phyloP scores from a whole-genome alignment of 2,113 vertebrate genomes.

The Arenaria interpres region DNA sequence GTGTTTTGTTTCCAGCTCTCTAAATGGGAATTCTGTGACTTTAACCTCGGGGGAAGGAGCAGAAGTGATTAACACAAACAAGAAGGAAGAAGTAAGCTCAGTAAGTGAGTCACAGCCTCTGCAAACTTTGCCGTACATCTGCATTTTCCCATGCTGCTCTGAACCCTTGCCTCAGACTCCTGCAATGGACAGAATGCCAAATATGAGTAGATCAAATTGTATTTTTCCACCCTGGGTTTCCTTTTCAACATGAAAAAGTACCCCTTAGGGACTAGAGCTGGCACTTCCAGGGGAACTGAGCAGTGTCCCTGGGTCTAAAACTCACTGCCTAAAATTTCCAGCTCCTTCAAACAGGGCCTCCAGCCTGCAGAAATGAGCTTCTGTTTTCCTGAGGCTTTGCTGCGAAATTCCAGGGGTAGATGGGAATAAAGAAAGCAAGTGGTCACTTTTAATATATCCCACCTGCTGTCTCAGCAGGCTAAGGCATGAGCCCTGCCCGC shows the following conservation, averaged over 20 bases:
- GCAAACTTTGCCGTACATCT: not conserved
- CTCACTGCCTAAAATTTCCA: not conserved
- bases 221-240: not conserved
- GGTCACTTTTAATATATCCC: conserved; percentile 33
- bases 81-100: conserved; percentile 11
- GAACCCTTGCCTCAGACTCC: conserved; percentile 11
- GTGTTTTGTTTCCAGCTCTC: not conserved
- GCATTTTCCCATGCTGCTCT: conserved; percentile 32
- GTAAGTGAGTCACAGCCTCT: conserved; percentile 23
- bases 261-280: not conserved
- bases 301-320: not conserved
- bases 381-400: not conserved
- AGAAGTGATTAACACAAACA: not conserved
- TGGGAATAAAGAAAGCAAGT: not conserved
- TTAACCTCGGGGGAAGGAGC: not conserved
- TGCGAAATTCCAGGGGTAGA: not conserved
- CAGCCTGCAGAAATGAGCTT: not conserved
- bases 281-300: not conserved
- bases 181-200: conserved; percentile 18
- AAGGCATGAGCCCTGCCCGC: not conserved
- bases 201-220: not conserved
- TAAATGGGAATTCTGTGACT: not conserved
- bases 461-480: conserved; percentile 27
- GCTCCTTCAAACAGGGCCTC: not conserved
- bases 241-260: not conserved